Conservation (phyloP, 2,888 invertebrate species). For the Oscheius sp. region DNA sequence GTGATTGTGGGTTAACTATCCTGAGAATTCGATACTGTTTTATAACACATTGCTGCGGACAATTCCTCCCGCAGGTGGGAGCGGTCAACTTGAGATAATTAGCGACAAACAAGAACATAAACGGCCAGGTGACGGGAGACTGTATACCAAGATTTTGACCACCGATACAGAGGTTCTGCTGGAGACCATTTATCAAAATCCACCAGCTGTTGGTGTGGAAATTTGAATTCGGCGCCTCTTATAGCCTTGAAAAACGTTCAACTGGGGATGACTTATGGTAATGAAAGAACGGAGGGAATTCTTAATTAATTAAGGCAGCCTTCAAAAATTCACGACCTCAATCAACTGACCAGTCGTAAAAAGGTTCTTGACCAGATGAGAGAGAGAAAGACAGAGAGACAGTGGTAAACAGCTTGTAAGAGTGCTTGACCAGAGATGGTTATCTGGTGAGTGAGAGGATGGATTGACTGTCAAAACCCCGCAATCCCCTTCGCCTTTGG, state of each 20-base stretch:
- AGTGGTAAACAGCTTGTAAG: slow-evolving; percentile 29
- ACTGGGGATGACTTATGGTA: background rate
- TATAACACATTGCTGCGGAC: background rate
- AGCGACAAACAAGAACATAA: slow-evolving; percentile 35
- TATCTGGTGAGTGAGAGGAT: slow-evolving; percentile 21
- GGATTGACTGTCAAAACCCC: slow-evolving; percentile 25
- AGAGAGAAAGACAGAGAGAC: background rate
- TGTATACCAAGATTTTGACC: background rate
- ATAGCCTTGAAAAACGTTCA: too few relatives aligned
- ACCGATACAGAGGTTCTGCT: slow-evolving; percentile 1
- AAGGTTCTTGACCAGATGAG: background rate
- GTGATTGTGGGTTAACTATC: too few relatives aligned
- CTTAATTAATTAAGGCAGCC: background rate
- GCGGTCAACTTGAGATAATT: slow-evolving; percentile 26
- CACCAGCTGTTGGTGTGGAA: slow-evolving; percentile 18
- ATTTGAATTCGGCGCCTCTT: slow-evolving; percentile 9
- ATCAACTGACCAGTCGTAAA: background rate
- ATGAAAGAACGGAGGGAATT: background rate
- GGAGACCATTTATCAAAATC: slow-evolving; percentile 6
- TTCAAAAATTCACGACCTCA: background rate
- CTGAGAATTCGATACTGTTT: too few relatives aligned
- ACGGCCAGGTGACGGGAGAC: background rate
- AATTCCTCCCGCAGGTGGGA: background rate
- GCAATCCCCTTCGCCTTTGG: slow-evolving; percentile 8
- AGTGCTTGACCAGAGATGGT: slow-evolving; percentile 25